Evolutionary conservation across 2,797 vertebrate genomes (phyloP).

Genomic region (Pseudocheirus occidentalis): DNA sequence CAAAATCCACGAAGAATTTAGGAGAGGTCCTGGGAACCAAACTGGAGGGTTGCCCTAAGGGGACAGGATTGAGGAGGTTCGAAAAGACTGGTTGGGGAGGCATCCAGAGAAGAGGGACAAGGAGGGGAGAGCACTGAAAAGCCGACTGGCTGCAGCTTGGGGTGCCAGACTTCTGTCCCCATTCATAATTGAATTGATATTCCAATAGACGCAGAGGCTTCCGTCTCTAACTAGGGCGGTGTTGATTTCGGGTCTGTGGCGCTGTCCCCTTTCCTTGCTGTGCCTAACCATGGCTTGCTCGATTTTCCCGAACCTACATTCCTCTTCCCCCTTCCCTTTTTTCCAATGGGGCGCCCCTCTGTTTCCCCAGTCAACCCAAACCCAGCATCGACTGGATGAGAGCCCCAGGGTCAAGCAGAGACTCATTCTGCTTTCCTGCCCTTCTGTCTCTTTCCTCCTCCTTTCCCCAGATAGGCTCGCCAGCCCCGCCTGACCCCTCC

Average conservation of each 20-base stretch:
- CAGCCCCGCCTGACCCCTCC: background rate
- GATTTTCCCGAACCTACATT: background rate
- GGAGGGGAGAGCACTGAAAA: background rate
- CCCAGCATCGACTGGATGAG: background rate
- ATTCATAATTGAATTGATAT: background rate
- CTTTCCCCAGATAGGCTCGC: background rate
- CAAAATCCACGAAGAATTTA: background rate
- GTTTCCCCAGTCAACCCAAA: background rate
- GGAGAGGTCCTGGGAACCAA: background rate
- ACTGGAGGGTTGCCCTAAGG: background rate
- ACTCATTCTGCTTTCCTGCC: background rate
- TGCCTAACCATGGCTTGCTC: background rate
- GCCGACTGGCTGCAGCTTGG: background rate
- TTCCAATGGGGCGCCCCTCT: background rate
- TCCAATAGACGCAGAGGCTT: background rate
- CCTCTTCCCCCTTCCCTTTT: background rate
- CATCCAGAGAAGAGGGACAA: too few relatives aligned
- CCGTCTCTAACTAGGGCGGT: background rate
- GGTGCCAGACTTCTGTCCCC: background rate
- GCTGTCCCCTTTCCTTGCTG: background rate
- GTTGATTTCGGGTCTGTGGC: background rate
- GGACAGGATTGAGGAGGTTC: background rate
- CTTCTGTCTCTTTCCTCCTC: background rate
- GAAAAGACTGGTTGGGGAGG: background rate
- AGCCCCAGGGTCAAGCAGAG: background rate